These are phyloP conservation scores for Cephalopterus ornatus DNA, from an alignment of 2,113 vertebrate species.

Conservation along the genomic window DNA sequence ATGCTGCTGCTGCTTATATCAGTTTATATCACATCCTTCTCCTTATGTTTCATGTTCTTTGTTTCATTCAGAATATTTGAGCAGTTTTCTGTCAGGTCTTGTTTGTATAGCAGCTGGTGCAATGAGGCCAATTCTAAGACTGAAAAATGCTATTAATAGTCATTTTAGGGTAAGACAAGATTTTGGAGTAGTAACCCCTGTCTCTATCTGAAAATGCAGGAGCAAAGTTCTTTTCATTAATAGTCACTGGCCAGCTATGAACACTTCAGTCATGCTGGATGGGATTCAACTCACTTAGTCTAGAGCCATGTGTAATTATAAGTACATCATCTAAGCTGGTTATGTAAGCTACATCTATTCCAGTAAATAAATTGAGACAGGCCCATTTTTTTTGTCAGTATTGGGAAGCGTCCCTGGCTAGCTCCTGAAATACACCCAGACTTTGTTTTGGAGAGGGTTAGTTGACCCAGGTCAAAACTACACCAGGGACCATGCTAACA, in stretches of 20 bases:
- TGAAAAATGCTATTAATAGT: background rate
- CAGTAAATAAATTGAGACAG: background rate
- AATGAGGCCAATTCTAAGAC: background rate
- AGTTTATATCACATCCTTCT: background rate
- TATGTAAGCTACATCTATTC: background rate
- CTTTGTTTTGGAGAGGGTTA: constrained; percentile 1
- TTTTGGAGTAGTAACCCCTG: background rate
- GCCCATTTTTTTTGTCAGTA: background rate
- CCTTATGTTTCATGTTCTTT: background rate
- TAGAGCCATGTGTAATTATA: background rate
- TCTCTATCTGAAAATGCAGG: background rate
- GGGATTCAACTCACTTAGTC: background rate
- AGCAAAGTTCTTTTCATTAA: background rate
- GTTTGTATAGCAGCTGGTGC: background rate
- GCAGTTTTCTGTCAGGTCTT: background rate
- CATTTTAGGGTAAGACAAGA: background rate
- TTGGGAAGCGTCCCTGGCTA: background rate
- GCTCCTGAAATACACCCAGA: background rate
- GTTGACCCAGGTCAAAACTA: background rate
- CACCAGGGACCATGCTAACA: background rate
- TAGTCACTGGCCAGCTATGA: background rate
- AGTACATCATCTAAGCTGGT: background rate
- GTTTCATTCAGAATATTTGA: background rate
- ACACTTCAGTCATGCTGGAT: background rate
- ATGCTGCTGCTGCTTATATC: background rate